Conservation (phyloP, 1,140 invertebrate species). For the Hirudo medicinalis region DNA sequence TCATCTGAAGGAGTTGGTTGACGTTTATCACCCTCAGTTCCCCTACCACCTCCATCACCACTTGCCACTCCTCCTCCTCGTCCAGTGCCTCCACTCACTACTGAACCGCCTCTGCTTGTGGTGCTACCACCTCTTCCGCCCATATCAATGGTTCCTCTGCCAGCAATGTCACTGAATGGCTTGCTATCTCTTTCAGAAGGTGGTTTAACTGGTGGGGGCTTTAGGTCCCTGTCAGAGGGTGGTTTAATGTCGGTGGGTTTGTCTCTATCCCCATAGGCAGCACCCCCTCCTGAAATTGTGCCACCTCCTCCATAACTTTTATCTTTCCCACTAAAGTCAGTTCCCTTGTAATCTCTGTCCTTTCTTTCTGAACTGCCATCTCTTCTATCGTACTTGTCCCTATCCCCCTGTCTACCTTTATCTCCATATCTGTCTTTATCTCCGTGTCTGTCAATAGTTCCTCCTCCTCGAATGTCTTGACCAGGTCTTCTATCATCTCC, state of each 20-base stretch:
- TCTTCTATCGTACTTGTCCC: not conserved
- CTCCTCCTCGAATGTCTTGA: not conserved
- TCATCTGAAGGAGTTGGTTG: no score
- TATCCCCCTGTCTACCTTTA: not conserved
- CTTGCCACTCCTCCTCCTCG: not conserved
- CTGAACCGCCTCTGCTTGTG: not conserved
- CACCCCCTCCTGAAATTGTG: not conserved
- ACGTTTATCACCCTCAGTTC: no score
- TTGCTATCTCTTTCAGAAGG: not conserved
- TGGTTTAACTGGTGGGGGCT: not conserved
- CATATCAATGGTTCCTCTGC: not conserved
- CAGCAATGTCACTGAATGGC: not conserved
- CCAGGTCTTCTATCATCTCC: no score
- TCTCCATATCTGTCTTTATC: not conserved
- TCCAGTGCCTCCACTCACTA: slow-evolving; percentile 6
- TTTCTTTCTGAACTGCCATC: not conserved
- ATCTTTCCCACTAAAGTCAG: no score
- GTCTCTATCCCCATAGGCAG: no score
- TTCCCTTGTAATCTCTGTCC: no score
- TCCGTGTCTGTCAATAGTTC: not conserved
- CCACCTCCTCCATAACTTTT: not conserved
- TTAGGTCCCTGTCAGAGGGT: not conserved
- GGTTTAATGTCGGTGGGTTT: no score
- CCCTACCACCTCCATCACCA: not conserved
- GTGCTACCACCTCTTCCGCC: slow-evolving; percentile 6